These are phyloP conservation scores for Salvelinus alpinus DNA, from an alignment of 2,113 vertebrate genomes.

Conservation along the genomic window DNA sequence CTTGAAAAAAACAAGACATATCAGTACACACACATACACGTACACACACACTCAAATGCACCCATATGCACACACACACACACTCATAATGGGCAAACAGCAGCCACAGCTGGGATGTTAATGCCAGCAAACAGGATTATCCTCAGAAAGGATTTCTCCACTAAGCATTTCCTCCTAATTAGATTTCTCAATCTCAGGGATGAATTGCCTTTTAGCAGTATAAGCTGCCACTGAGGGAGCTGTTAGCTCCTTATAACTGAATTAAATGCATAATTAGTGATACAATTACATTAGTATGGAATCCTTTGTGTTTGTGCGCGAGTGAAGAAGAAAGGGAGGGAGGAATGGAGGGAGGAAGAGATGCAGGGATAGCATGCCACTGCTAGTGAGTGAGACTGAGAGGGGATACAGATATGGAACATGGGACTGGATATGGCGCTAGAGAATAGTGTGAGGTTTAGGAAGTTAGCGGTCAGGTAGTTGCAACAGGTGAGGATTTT, in stretches of 20 bases:
- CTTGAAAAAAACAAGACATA: conserved; percentile 18
- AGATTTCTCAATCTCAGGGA: conserved; percentile 94
- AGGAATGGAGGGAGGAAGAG: conserved; percentile 4
- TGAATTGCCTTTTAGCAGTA: conserved; percentile 96
- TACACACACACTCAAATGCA: conserved; percentile 77
- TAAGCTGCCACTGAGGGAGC: conserved; percentile 92
- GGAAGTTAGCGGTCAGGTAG: neutral
- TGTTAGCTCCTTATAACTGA: conserved; percentile 98
- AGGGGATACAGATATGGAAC: neutral
- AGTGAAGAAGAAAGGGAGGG: conserved; percentile 23
- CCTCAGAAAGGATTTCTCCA: conserved; percentile 91
- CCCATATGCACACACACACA: conserved; percentile 72
- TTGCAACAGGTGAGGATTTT: conserved; percentile 14
- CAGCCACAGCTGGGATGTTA: conserved; percentile 97
- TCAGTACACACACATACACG: conserved; percentile 37
- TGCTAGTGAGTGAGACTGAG: conserved; percentile 7
- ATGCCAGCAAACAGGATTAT: conserved; percentile 99
- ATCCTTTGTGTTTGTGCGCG: conserved; percentile 79
- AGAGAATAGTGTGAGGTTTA: neutral
- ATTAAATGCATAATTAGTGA: conserved; percentile 98
- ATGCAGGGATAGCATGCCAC: neutral
- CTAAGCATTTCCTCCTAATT: conserved; percentile 96
- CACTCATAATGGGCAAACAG: conserved; percentile 93
- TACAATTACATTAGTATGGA: conserved; percentile 85
- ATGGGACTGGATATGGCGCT: conserved; percentile 13